Base-by-base conservation (phyloP, 2,888 invertebrate species). In the Minunthozetes semirufus region DNA sequence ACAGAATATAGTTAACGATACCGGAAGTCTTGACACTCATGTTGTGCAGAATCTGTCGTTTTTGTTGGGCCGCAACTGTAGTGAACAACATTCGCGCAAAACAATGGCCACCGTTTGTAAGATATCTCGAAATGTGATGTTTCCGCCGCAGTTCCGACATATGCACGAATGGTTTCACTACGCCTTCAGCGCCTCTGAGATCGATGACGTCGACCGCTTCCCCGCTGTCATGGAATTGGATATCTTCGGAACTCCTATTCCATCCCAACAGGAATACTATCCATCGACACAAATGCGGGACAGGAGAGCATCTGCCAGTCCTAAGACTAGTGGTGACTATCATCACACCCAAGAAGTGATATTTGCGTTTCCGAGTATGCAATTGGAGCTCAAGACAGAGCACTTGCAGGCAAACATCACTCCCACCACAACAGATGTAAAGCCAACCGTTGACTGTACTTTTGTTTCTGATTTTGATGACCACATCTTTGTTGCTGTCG, bases 381-480 rank as follows among this genome's bases (percentile, higher is more conserved):
- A 94, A 84, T 86, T 97, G 81, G 92, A 94, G 81, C 87, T 97
- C 78, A 92, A 94, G 84, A 95, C 96, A 4, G 92, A 93, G 81
- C 97, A 97, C 82, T 85, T 89, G 78, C 96, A 96, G 85, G 87
- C 89, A 0, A 87, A 88, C 38, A 83, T 84, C 72, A 88, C 90
- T 73, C 92, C 93, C 46, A 89, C 88, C 80, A 84, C 87, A 25
- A 8, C 75, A 1, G 84, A 83, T 77, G 79, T 81, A 74, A 93
- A 93, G 82, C 94, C 96, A 1, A 87, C 89, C 72, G 96, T 98
- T 42, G 91, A 94, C 80, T 96, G 96, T 85, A 94, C 94, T 83
- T 97, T 99, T 84, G 94, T 97, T 77, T 97, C 97, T 1, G 96
- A 98, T 84, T 98, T 99, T 84, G 95, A 97, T 82, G 96, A 97